Evolutionary conservation across 2,113 vertebrate species (phyloP).

Genomic region (Heterocephalus glaber): DNA sequence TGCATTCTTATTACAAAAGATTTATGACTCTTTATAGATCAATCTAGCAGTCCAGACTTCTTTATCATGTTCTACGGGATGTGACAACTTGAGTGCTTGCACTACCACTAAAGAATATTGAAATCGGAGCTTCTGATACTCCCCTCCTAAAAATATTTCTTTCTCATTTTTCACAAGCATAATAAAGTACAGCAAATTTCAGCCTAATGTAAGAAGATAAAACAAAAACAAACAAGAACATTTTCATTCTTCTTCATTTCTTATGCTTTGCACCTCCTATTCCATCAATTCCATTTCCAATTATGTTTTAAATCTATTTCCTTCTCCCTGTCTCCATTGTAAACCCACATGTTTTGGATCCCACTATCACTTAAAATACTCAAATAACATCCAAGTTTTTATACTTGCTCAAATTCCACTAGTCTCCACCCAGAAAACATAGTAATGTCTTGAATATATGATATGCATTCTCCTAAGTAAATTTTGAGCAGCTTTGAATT

Average conservation of each 20-base stretch:
- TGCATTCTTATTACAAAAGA: neutral
- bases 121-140: neutral
- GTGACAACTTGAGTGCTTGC: neutral
- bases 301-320: neutral
- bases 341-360: neutral
- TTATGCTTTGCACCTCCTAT: neutral
- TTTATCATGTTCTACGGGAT: neutral
- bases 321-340: neutral
- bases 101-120: neutral
- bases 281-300: neutral
- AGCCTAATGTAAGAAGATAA: neutral
- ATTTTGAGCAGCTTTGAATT: neutral
- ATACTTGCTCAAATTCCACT: neutral
- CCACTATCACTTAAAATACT: neutral
- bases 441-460: neutral
- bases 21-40: neutral
- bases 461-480: neutral
- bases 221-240: neutral
- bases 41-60: neutral
- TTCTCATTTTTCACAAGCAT: conserved; percentile 3
- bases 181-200: neutral
- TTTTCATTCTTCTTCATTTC: neutral
- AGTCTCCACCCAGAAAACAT: neutral
- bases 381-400: neutral
- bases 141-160: neutral